Base-by-base conservation (phyloP, 2,113 vertebrate genomes). In the Sander lucioperca region DNA sequence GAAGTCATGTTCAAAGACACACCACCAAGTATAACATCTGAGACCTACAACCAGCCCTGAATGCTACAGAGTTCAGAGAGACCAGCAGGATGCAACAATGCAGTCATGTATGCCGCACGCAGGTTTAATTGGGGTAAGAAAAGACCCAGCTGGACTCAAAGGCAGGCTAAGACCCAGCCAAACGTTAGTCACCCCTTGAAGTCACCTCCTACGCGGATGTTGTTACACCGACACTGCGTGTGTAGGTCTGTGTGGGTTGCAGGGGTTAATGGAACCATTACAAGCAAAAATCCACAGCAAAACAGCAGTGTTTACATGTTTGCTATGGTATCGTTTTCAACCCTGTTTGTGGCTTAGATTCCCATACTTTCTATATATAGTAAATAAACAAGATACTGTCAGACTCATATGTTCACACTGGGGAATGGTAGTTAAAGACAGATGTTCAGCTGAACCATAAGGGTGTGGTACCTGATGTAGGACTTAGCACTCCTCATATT, bases 91-190 rank as follows among this genome's bases (percentile, higher is more conserved):
- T 57, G 84, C 87, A 88, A 84, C 86, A 81, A 84, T 78, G 84
- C 77, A 79, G 91, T 91, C 80, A 91, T 84, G 78, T 74, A 63
- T 75, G 85, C 85, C 21, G 67, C 89, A 86, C 43, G 19, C 85
- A 84, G 74, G 63, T 84, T 91, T 89, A 90, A 90, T 82, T 47
- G 74, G 69, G 5, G 61, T 71, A 74, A 73, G 75, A 79, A 90
- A 94, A 85, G 68, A 75, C 78, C 85, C 94, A 93, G 91, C 91
- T 93, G 93, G 83, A 85, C 78, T 92, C 93, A 93, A 93, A 93
- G 88, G 85, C 80, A 88, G 83, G 83, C 82, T 66, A 68, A 86
- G 85, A 77, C 83, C 21, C 45, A 63, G 80, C 79, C 84, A 77
- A 89, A 85, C 21, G 78, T 94, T 92, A 94, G 87, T 94, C 94